Percentiles rank a stretch among this genome's conserved stretches.
These are phyloP conservation scores for Drosophila asahinai DNA, from an alignment of 1,140 invertebrate species.

Conservation along the genomic window DNA sequence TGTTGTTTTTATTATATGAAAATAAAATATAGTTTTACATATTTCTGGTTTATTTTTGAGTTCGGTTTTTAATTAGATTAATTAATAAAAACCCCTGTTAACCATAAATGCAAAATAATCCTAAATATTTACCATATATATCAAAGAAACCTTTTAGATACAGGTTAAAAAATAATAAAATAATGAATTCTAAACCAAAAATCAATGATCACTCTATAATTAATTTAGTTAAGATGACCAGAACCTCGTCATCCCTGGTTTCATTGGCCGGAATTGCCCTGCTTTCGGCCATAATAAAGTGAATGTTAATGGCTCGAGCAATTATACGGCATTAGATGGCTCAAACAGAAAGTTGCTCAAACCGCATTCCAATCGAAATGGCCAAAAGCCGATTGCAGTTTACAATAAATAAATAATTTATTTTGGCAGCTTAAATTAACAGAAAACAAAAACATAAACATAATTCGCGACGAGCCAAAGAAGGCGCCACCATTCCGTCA, in stretches of 20 bases:
- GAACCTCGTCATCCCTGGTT: constrained; percentile 6
- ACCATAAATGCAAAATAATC: not conserved
- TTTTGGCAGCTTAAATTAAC: constrained; percentile 64
- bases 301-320: constrained; percentile 60
- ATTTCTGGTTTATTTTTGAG: not conserved
- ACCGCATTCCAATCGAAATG: constrained; percentile 48
- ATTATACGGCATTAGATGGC: constrained; percentile 50
- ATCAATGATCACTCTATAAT: not conserved
- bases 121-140: not conserved
- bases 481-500: not conserved
- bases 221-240: not conserved
- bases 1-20: no score
- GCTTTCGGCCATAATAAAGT: constrained; percentile 59
- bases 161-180: no score
- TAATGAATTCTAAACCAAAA: not conserved
- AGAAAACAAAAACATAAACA: constrained; percentile 62
- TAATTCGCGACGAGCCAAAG: constrained; percentile 23
- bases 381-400: constrained; percentile 43
- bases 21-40: not conserved
- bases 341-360: constrained; percentile 35
- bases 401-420: constrained; percentile 83
- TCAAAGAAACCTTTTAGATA: no score
- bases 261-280: constrained; percentile 13
- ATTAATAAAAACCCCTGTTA: not conserved
- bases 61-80: not conserved